Evolutionary conservation across 2,888 invertebrate species (phyloP), one percentile per base, ranked within the genome.

Genomic region (Cheilosia vulpina): DNA sequence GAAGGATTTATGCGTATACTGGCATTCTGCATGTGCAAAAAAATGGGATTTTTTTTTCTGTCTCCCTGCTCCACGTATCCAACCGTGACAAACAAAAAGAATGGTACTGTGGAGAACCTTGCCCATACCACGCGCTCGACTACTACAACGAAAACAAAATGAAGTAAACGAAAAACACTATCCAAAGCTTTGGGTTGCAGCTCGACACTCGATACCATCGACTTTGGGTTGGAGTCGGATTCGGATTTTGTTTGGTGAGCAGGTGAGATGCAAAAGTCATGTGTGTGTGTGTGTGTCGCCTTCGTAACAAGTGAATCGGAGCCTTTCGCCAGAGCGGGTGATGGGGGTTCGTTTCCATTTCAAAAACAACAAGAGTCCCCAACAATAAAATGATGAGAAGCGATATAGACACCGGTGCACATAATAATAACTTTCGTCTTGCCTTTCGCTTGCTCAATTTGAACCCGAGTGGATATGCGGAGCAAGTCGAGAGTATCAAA

Each of bases 401-500:
- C 21, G 27, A 31, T 21, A n/a, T 45, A 41, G 34, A 27, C 34
- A 17, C 5, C 4, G 41, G 41, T 52, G 21, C 62, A 34, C 9
- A 50, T 52, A 17, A 55, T 68, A 76, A 76, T 76, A 53, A 52
- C 11, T 76, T 68, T 58, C 27, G 41, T 58, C 47, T 55, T 78
- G 43, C 50, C 63, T 78, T 63, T 78, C 69, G 47, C 62, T 63
- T 43, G 41, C 38, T 60, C 21, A 66, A 71, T 68, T 69, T 73
- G 83, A 73, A 57, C 34, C 63, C 57, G 68, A 57, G 47, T 57
- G 55, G 45, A 47, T 27, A n/a, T 15, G 58, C 11, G 24, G 27
- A 72, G 58, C 45, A 79, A 79, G 73, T 75, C 50, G 58, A 73
- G 73, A 78, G 79, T 38, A 83, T 79, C 83, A 79, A 83, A 78